Percentiles rank a stretch among this genome's conserved stretches.
phyloP scores from a whole-genome alignment of 2,797 vertebrate species.

The Mallotus villosus region DNA sequence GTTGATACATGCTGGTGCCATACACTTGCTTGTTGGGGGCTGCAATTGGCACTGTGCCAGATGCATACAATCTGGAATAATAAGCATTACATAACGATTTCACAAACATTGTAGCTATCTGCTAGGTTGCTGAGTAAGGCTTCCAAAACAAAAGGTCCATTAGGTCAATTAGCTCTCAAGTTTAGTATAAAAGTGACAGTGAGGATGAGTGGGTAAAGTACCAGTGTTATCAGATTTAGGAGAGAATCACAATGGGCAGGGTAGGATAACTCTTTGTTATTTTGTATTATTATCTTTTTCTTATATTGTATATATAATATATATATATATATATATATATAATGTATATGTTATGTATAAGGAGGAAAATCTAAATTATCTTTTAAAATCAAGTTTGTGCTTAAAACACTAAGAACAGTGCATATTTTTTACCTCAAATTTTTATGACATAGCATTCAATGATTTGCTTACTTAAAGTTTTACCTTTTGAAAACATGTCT shows the following conservation, averaged over 20 bases:
- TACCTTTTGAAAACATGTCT: neutral
- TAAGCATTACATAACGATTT: conserved; percentile 64
- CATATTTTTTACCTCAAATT: too few relatives aligned
- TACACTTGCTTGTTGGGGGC: conserved; percentile 42
- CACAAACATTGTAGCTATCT: conserved; percentile 62
- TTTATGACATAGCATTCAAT: too few relatives aligned
- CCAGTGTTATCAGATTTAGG: conserved; percentile 43
- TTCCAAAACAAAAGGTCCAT: conserved; percentile 62
- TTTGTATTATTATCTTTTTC: too few relatives aligned
- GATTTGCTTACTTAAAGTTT: too few relatives aligned
- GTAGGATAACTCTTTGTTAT: conserved; percentile 39
- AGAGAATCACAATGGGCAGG: conserved; percentile 61
- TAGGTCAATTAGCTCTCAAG: conserved; percentile 63
- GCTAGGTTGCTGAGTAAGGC: conserved; percentile 67
- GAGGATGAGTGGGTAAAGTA: conserved; percentile 28
- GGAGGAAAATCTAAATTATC: too few relatives aligned
- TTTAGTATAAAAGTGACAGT: conserved; percentile 65
- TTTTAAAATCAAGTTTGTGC: too few relatives aligned
- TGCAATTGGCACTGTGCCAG: conserved; percentile 59
- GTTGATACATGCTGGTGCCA: conserved; percentile 31
- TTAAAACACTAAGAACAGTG: too few relatives aligned
- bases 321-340: too few relatives aligned
- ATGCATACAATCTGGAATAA: conserved; percentile 64
- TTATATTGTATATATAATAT: too few relatives aligned
- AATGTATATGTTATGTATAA: neutral